phyloP scores from a whole-genome alignment of 92 coral and sea anemone genomes.

The Zoanthus sansibaricus region DNA sequence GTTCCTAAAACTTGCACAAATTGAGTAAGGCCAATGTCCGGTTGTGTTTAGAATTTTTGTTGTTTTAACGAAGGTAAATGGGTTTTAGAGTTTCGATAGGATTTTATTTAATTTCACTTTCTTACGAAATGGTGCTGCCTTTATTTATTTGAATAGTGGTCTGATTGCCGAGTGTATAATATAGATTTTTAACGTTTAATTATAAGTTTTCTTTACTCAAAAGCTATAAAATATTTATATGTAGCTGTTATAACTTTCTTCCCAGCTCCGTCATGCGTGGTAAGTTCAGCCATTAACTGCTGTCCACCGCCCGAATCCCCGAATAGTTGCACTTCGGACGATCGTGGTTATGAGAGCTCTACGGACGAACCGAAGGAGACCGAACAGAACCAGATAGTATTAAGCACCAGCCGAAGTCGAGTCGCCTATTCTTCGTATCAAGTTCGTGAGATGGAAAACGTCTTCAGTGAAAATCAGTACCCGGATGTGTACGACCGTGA shows the following conservation, averaged over 20 bases:
- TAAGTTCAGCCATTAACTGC: background rate
- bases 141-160: too few relatives aligned
- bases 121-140: too few relatives aligned
- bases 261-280: background rate
- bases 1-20: too few relatives aligned
- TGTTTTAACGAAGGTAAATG: too few relatives aligned
- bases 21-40: too few relatives aligned
- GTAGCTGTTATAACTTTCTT: background rate
- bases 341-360: conserved; percentile 46
- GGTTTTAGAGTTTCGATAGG: too few relatives aligned
- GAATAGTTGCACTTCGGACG: conserved; percentile 38
- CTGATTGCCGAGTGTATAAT: too few relatives aligned
- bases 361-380: conserved; percentile 23
- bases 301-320: conserved; percentile 34
- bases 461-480: conserved; percentile 40
- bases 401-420: conserved; percentile 46
- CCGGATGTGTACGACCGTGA: conserved; percentile 43
- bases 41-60: too few relatives aligned
- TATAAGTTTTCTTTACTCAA: too few relatives aligned
- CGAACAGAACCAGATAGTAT: conserved; percentile 28
- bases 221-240: background rate
- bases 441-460: conserved; percentile 43
- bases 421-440: conserved; percentile 45
- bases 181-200: too few relatives aligned
- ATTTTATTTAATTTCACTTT: too few relatives aligned